A percentile compares a stretch with the other conserved stretches of the same genome.
These are phyloP conservation scores for Cariama cristata DNA, from an alignment of 2,113 vertebrate species.

Conservation along the genomic window DNA sequence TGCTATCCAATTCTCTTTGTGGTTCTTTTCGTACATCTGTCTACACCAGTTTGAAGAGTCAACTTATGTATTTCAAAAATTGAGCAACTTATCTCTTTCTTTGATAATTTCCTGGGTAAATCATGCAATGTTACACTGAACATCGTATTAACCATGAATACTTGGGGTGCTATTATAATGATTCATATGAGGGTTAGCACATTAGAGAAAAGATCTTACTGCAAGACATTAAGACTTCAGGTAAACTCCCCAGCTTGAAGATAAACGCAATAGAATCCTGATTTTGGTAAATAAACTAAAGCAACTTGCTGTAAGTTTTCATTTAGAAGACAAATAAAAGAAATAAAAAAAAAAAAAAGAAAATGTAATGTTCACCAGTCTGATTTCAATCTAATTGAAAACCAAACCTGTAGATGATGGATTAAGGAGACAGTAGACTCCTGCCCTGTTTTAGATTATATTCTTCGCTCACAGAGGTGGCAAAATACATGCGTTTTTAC, in stretches of 20 bases:
- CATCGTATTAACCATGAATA: not conserved
- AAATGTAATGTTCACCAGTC: not conserved
- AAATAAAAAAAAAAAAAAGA: not conserved
- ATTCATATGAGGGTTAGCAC: not conserved
- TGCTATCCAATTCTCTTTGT: not conserved
- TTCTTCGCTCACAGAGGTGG: not conserved
- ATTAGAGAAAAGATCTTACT: not conserved
- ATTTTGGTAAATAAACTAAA: not conserved
- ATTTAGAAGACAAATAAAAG: not conserved
- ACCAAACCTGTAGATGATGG: not conserved
- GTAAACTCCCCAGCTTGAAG: not conserved
- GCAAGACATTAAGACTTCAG: not conserved
- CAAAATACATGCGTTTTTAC: not conserved
- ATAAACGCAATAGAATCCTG: not conserved
- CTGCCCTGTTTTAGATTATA: not conserved
- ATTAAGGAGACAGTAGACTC: not conserved
- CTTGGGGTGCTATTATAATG: not conserved
- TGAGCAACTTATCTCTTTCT: not conserved
- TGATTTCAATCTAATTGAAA: not conserved
- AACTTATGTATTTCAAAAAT: not conserved
- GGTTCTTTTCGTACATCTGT: not conserved
- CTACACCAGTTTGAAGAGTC: not conserved
- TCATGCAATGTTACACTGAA: not conserved
- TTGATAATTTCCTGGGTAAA: not conserved
- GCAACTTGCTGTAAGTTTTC: not conserved